Evolutionary conservation across 53 echinoderm and acorn worm genomes (phyloP), one percentile per base, ranked within the genome.

Genomic region (Echinarachnius parma): DNA sequence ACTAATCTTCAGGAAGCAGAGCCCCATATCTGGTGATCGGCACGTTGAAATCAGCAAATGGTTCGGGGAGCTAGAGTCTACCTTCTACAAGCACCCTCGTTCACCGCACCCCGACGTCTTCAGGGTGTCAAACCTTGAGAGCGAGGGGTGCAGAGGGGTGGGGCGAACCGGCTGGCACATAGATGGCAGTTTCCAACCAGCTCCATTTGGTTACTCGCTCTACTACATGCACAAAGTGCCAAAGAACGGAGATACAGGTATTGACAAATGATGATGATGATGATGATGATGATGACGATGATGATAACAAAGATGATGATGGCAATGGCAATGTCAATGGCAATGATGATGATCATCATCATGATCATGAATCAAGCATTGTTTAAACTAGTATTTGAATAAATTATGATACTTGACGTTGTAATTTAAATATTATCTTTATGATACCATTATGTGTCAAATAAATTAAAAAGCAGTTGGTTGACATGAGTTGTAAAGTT

Each of bases 81-180:
- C 82, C 8, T 82, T 82, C 65, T 82, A 76, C 75, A 82, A 82
- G 60, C 82, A 82, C 31, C 82, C 82, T 29, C 53, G 32, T 34
- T 75, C 82, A 14, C 82, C 82, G 34, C 75, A 75, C 61, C 75
- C 75, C 9, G 82, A 82, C 9, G 75, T 82, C 9, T 82, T 82
- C 76, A 31, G 82, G 2, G 82, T 82, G 21, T 82, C 82, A 27
- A 82, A 82, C 32, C 65, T 50, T 13, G 61, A 62, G 53, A 64
- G 44, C 2, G 82, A 82, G 21, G 82, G 82, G 31, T 82, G 82
- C 48, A 82, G 60, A 21, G 75, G 75, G 31, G 82, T 82, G 29
- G 82, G 82, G 28, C 52, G 82, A 34, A 82, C 82, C 3, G 82
- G 82, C 3, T 82, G 82, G 82, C 82, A 82, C 58, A 64, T 82